Percentiles rank a stretch among this genome's conserved stretches.
phyloP scores from a whole-genome alignment of 1,140 invertebrate species.

The Ips typographus region DNA sequence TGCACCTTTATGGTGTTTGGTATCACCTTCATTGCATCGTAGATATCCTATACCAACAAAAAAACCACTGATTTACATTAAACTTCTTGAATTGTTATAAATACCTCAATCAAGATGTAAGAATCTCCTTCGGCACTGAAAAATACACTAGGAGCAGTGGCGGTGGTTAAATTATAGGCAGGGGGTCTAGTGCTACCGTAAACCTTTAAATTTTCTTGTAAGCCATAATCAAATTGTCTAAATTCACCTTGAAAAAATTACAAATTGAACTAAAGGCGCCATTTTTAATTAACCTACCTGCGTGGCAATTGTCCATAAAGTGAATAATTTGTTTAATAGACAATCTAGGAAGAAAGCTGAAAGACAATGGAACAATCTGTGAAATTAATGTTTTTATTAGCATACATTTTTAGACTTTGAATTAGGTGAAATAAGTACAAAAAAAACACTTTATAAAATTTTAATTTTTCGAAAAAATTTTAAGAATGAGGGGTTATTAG shows the following conservation, averaged over 20 bases:
- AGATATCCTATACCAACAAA: conserved; percentile 1
- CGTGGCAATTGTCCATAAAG: conserved; percentile 13
- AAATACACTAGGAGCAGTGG: background rate
- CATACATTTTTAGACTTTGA: too few species aligned
- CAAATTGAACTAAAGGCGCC: background rate
- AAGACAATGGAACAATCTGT: background rate
- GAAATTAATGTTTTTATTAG: background rate
- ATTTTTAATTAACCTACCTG: background rate
- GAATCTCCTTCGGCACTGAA: conserved; percentile 1
- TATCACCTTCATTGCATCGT: background rate
- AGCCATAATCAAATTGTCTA: conserved; percentile 11
- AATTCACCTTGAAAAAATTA: conserved; percentile 11
- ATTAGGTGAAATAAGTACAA: too few species aligned
- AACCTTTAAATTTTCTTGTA: conserved; percentile 13
- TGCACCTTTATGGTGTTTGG: conserved; percentile 7
- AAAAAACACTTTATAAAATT: too few species aligned
- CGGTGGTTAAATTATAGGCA: conserved; percentile 14
- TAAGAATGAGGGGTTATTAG: too few species aligned
- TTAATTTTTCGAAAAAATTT: too few species aligned
- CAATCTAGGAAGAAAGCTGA: background rate
- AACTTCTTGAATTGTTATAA: background rate
- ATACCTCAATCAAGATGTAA: background rate
- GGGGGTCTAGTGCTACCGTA: conserved; percentile 20
- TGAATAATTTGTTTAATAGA: background rate
- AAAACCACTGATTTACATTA: background rate